phyloP scores from a whole-genome alignment of 2,888 invertebrate genomes.

The Lingula anatina region DNA sequence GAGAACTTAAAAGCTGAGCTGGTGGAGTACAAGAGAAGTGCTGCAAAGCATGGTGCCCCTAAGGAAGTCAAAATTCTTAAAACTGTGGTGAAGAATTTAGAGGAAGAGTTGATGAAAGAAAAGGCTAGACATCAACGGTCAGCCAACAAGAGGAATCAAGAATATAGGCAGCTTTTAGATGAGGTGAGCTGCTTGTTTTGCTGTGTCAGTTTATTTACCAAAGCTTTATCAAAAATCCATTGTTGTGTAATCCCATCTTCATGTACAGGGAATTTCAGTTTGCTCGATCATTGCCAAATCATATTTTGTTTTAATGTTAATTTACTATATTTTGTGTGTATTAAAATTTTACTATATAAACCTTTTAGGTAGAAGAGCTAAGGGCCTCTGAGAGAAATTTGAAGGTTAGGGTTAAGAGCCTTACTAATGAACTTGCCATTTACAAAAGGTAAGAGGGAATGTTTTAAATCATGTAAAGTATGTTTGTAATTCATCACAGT shows the following conservation, averaged over 20 bases:
- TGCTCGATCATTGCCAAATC: no score
- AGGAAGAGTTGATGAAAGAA: conserved; percentile 46
- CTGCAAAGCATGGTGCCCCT: conserved; percentile 27
- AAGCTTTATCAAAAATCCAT: no score
- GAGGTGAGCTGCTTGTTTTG: conserved; percentile 32
- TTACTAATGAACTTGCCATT: conserved; percentile 48
- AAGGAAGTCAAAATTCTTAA: conserved; percentile 45
- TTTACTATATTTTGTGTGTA: no score
- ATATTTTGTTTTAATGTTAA: no score
- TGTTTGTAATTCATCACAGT: no score
- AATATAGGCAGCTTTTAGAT: conserved; percentile 37
- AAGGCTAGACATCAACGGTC: conserved; percentile 39
- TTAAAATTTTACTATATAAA: no score
- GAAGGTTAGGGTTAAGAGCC: conserved; percentile 40
- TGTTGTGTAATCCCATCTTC: no score
- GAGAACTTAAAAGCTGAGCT: conserved; percentile 41
- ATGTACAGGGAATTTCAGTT: no score
- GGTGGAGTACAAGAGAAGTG: conserved; percentile 29
- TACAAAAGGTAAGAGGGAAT: conserved; percentile 32
- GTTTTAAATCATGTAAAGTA: background rate
- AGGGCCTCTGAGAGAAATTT: conserved; percentile 47
- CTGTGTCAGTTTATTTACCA: no score
- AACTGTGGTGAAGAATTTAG: conserved; percentile 37
- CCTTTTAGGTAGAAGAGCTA: conserved; percentile 45
- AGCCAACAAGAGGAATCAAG: conserved; percentile 36